Evolutionary conservation across 1,140 invertebrate genomes (phyloP).

Genomic region (Microplitis mediator): DNA sequence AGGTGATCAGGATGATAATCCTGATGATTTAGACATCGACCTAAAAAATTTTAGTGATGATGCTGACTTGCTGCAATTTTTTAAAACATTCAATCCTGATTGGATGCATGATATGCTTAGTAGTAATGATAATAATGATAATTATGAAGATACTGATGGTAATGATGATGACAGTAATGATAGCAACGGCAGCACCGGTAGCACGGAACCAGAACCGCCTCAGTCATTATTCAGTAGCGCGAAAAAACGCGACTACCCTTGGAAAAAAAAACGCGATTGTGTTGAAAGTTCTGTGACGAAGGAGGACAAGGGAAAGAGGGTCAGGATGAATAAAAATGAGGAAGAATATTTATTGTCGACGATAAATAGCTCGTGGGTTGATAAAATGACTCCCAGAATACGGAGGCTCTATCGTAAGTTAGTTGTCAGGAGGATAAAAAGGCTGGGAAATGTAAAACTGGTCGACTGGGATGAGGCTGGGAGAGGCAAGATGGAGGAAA

Average conservation of each 20-base stretch:
- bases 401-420: conserved; percentile 67
- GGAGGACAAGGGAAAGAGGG: conserved; percentile 36
- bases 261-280: conserved; percentile 38
- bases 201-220: conserved; percentile 39
- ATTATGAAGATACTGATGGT: conserved; percentile 23
- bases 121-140: background rate
- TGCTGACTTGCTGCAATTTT: conserved; percentile 33
- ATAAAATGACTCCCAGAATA: conserved; percentile 53
- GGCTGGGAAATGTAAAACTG: conserved; percentile 64
- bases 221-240: conserved; percentile 44
- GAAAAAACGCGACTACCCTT: conserved; percentile 40
- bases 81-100: conserved; percentile 39
- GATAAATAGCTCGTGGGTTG: conserved; percentile 53
- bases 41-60: background rate
- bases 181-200: conserved; percentile 35
- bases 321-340: conserved; percentile 65
- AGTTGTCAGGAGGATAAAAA: conserved; percentile 67
- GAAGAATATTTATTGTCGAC: conserved; percentile 65
- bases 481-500: conserved; percentile 35
- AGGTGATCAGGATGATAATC: background rate
- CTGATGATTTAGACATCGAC: conserved; percentile 40
- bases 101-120: conserved; percentile 36
- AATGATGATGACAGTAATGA: conserved; percentile 32
- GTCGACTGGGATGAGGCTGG: conserved; percentile 65
- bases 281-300: conserved; percentile 1